Percentiles rank a stretch among this genome's conserved stretches.
Evolutionary conservation across 2,888 invertebrate genomes (phyloP).

Genomic region (Deroplatys truncata): DNA sequence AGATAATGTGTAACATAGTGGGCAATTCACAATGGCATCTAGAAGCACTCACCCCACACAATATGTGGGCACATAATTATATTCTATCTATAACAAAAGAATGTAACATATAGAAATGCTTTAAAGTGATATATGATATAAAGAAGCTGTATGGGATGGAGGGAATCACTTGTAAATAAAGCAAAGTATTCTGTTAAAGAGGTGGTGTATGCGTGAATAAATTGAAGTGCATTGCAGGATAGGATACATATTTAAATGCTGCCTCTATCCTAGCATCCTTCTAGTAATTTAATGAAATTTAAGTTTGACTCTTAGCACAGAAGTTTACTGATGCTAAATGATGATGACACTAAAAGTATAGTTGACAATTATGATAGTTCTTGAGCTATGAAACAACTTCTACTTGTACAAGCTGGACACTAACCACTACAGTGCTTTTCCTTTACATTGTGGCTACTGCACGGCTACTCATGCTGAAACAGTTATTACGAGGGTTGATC

Average conservation of each 20-base stretch:
- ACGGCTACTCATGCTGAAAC: no score
- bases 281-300: background rate
- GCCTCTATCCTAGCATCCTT: background rate
- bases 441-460: no score
- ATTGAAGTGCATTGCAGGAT: background rate
- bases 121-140: background rate
- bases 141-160: background rate
- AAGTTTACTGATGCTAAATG: no score
- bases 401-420: no score
- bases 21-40: background rate
- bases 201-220: background rate
- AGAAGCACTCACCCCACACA: background rate
- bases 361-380: no score
- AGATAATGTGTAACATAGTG: background rate
- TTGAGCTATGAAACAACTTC: no score
- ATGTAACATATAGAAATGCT: background rate
- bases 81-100: background rate
- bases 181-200: slow-evolving; percentile 1
- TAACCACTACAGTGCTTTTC: no score
- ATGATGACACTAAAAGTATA: no score
- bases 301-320: no score
- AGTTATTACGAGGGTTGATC: no score
- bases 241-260: background rate
- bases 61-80: background rate
- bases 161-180: slow-evolving; percentile 2